phyloP scores from a whole-genome alignment of 1,140 invertebrate genomes.

The Heliconius congener region DNA sequence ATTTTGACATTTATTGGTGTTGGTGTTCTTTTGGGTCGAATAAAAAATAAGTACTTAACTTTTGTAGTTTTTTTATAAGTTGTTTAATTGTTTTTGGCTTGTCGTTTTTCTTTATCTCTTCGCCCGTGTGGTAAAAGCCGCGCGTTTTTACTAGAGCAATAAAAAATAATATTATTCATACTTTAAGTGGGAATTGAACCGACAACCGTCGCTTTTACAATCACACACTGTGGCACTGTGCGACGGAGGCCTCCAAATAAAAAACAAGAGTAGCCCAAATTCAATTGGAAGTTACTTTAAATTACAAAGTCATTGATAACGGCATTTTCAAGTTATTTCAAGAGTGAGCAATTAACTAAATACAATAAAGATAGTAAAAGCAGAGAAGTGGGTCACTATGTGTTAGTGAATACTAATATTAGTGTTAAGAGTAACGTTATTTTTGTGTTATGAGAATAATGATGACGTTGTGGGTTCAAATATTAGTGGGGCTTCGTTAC shows the following conservation, averaged over 20 bases:
- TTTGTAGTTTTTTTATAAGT: too few relatives aligned
- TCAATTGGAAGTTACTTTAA: not conserved
- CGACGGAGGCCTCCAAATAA: too few relatives aligned
- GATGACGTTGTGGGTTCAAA: too few relatives aligned
- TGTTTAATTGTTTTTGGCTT: too few relatives aligned
- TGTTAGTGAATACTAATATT: conserved; percentile 13
- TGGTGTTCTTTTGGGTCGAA: conserved; percentile 41
- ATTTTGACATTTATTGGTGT: conserved; percentile 40
- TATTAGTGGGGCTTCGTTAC: too few relatives aligned
- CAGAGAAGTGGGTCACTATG: conserved; percentile 37
- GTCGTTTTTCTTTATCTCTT: too few relatives aligned
- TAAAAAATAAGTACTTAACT: conserved; percentile 6
- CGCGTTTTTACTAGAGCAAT: too few relatives aligned
- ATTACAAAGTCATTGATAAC: conserved; percentile 24
- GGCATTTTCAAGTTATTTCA: not conserved
- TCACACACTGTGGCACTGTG: too few relatives aligned
- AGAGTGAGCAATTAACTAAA: conserved; percentile 28
- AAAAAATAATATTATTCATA: too few relatives aligned
- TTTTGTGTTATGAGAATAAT: not conserved
- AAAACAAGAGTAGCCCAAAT: not conserved
- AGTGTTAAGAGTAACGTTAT: conserved; percentile 4
- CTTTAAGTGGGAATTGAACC: too few relatives aligned
- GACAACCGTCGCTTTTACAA: too few relatives aligned
- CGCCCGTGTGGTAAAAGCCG: too few relatives aligned
- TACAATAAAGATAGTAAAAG: conserved; percentile 39